Conservation (phyloP, 2,888 invertebrate species). For the Sepiola atlantica region DNA sequence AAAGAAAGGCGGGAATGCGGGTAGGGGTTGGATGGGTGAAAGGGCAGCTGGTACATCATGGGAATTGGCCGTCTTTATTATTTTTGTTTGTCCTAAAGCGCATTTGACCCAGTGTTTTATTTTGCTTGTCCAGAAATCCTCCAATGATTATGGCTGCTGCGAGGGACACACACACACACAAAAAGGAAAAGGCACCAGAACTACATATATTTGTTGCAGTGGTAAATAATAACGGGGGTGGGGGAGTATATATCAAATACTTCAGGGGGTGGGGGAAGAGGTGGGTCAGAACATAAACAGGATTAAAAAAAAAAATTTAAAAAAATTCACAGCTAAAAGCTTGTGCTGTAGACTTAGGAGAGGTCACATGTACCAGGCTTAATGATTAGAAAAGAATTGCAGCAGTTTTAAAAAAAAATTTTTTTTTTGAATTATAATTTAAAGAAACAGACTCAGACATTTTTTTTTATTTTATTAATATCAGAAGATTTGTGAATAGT, state of each 20-base stretch:
- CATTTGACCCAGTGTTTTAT: constrained; percentile 32
- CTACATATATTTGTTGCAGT: background rate
- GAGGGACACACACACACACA: background rate
- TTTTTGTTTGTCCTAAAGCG: background rate
- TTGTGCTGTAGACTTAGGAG: constrained; percentile 40
- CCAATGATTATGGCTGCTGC: background rate
- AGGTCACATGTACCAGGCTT: constrained; percentile 47
- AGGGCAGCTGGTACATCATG: constrained; percentile 20
- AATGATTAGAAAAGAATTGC: background rate
- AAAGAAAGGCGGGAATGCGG: background rate
- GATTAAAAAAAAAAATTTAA: background rate
- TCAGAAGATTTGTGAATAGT: background rate
- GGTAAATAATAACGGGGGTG: background rate
- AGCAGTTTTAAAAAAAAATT: constrained; percentile 40
- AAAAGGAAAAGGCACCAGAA: background rate
- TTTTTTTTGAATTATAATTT: background rate
- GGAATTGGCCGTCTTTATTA: background rate
- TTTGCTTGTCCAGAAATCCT: constrained; percentile 13
- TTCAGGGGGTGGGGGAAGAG: background rate
- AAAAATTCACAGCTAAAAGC: constrained; percentile 35
- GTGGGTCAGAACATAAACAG: background rate
- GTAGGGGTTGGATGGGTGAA: background rate
- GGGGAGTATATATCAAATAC: background rate
- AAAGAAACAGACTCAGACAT: background rate
- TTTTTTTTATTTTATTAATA: background rate